phyloP scores from a whole-genome alignment of 1,140 invertebrate genomes.

The Aphis gossypii region DNA sequence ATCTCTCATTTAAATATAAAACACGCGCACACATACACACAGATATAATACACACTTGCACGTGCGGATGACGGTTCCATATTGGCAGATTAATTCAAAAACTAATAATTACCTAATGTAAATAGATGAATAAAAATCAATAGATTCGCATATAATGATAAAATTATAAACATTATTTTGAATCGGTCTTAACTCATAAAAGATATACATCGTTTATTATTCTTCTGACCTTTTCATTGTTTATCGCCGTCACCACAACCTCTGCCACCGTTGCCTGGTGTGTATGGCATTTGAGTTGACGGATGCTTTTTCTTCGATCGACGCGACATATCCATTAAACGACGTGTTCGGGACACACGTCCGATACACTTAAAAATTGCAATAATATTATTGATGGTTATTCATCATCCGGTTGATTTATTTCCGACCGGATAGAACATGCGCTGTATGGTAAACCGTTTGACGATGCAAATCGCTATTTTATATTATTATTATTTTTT shows the following conservation, averaged over 20 bases:
- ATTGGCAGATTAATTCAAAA: background rate
- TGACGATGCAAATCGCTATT: conserved; percentile 2
- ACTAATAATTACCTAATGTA: background rate
- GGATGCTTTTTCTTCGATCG: conserved; percentile 4
- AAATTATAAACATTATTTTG: background rate
- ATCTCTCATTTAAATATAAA: conserved; percentile 15
- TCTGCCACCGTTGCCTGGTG: background rate
- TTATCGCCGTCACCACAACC: background rate
- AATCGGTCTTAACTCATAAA: background rate
- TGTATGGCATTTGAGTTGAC: conserved; percentile 8
- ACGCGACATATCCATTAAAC: conserved; percentile 19
- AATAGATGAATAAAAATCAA: background rate
- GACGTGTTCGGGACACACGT: background rate
- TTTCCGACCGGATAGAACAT: background rate
- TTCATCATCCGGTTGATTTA: conserved; percentile 38
- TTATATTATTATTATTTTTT: background rate
- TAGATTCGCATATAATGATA: background rate
- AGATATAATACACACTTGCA: no score
- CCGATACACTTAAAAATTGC: conserved; percentile 38
- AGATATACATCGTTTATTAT: conserved; percentile 15
- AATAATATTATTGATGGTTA: conserved; percentile 41
- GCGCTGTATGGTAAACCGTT: background rate
- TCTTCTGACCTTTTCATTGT: background rate
- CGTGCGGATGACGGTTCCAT: background rate
- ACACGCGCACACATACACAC: no score